Percentiles rank a stretch among this genome's conserved stretches.
phyloP scores from a whole-genome alignment of 2,888 invertebrate genomes.

The Scaptomyza caliginosa region DNA sequence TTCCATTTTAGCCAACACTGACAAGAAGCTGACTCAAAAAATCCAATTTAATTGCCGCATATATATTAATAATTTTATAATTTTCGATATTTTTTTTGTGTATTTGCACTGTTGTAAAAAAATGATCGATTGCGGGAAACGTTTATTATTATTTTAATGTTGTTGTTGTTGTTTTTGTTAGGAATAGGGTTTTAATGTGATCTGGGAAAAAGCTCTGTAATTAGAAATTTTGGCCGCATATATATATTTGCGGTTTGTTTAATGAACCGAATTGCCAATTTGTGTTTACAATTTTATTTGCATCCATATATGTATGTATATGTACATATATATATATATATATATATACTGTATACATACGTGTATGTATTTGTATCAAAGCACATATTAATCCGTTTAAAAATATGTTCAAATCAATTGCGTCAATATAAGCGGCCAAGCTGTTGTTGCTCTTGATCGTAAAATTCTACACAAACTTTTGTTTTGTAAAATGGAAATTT shows the following conservation, averaged over 20 bases:
- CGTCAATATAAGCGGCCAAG: slow-evolving; percentile 70
- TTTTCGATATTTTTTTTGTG: slow-evolving; percentile 5
- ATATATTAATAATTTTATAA: slow-evolving; percentile 28
- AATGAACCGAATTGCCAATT: slow-evolving; percentile 46
- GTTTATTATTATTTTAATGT: slow-evolving; percentile 4
- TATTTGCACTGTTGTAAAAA: slow-evolving; percentile 11
- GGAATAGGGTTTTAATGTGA: neutral
- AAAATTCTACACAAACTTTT: slow-evolving; percentile 51
- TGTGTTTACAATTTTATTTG: slow-evolving; percentile 47
- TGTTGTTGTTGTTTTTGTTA: no score
- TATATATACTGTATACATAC: slow-evolving; percentile 5
- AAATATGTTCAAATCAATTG: slow-evolving; percentile 67
- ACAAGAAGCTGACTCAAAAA: neutral
- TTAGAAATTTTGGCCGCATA: slow-evolving; percentile 44
- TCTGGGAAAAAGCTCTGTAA: slow-evolving; percentile 47
- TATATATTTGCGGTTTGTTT: slow-evolving; percentile 38
- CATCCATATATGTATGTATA: slow-evolving; percentile 4
- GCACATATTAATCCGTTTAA: slow-evolving; percentile 51
- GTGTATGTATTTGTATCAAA: slow-evolving; percentile 26
- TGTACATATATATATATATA: slow-evolving; percentile 3
- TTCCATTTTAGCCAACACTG: slow-evolving; percentile 19
- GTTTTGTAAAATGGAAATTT: slow-evolving; percentile 53
- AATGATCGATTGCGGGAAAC: slow-evolving; percentile 18
- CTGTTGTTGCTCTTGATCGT: slow-evolving; percentile 43
- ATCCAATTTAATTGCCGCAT: slow-evolving; percentile 26